Percentiles rank a stretch among this genome's conserved stretches.
Evolutionary conservation across 1,140 invertebrate genomes (phyloP).

Genomic region (Galleria mellonella): DNA sequence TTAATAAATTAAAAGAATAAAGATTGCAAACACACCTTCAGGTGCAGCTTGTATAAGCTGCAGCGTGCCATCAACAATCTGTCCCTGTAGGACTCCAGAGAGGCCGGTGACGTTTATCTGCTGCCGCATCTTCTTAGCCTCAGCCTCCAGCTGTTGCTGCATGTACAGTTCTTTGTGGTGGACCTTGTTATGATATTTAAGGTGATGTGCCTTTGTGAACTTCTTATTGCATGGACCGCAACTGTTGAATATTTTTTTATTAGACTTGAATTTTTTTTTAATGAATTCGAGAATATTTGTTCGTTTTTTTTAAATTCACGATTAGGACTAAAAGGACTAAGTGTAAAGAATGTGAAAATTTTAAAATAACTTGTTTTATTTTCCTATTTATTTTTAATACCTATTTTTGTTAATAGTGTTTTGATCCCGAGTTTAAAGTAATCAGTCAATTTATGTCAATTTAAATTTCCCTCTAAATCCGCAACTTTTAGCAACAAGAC

Average conservation of each 20-base stretch:
- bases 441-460: too few relatives aligned
- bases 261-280: too few relatives aligned
- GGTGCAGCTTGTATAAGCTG: conserved; percentile 35
- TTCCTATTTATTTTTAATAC: too few relatives aligned
- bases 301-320: background rate
- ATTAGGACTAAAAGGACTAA: too few relatives aligned
- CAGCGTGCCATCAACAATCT: conserved; percentile 52
- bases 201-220: conserved; percentile 70
- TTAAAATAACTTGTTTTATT: too few relatives aligned
- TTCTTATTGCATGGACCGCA: conserved; percentile 68
- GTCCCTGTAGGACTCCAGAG: conserved; percentile 39
- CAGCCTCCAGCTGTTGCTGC: conserved; percentile 59
- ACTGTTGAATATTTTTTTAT: conserved; percentile 21
- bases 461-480: too few relatives aligned
- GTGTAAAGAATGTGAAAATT: too few relatives aligned
- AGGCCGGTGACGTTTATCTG: conserved; percentile 51
- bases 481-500: too few relatives aligned
- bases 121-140: conserved; percentile 58
- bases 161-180: conserved; percentile 70
- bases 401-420: too few relatives aligned
- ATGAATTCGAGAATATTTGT: too few relatives aligned
- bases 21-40: conserved; percentile 30
- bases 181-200: conserved; percentile 73
- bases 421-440: too few relatives aligned
- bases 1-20: too few relatives aligned